Base-by-base conservation (phyloP, 2,888 invertebrate genomes). In the Amphipoea lucens region DNA sequence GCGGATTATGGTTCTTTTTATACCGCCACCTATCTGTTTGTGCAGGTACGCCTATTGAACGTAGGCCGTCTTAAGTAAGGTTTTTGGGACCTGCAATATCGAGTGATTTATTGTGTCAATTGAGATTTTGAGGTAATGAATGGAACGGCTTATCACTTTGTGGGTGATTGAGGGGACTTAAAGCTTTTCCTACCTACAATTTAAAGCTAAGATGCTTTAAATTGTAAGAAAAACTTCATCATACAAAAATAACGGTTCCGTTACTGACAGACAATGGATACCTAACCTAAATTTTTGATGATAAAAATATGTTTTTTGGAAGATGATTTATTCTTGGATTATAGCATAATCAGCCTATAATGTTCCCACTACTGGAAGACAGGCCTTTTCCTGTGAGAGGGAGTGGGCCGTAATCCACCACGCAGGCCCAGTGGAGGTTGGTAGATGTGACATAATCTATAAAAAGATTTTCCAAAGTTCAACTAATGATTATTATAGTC, bases 1-100 rank as follows among this genome's bases (percentile, higher is more conserved):
- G 86, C 67, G 84, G 89, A 90, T 90, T 90, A 90, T 88, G 89
- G 87, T 80, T 81, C 78, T 82, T 87, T 89, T 86, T 84, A 76
- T 81, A 83, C 67, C 74, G 70, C 65, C 75, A 85, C 82, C 83
- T 87, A 89, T 89, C 88, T 89, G 85, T 89, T 88, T 85, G 81
- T 86, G 84, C 90, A 89, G 90, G 83, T 87, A 80, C 74, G 76
- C 74, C 80, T 82, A 81, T 87, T 83, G 84, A 78, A 75, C 67
- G 70, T 72, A 73, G 79, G 67, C 78, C 69, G 60, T 71, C 75
- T 78, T 76, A 81, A 67, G 82, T 70, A 81, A 83, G 73, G 75
- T 78, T 87, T 82, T 78, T 48, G 74, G 76, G 66, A 76, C 80
- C 79, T 74, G 68, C 67, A 74, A 76, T 85, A 79, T 79, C 65